Evolutionary conservation across 2,888 invertebrate genomes (phyloP).

Genomic region (Mesodorylaimus sp.): DNA sequence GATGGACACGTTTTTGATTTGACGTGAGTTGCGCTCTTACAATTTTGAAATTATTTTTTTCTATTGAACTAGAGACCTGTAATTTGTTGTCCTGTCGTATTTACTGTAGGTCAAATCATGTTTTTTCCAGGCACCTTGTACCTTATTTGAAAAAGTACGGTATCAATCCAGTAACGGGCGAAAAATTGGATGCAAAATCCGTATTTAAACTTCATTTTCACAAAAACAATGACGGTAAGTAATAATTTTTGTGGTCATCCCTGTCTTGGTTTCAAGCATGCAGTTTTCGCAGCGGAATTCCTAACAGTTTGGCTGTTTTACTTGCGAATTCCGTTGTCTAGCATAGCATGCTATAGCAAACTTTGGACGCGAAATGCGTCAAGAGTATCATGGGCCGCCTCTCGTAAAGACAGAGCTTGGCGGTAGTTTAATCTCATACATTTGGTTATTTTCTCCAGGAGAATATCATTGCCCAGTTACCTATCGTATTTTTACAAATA

Average conservation of each 20-base stretch:
- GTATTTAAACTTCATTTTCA: constrained; percentile 67
- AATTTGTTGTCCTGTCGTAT: constrained; percentile 4
- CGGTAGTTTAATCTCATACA: too few relatives aligned
- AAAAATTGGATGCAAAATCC: constrained; percentile 59
- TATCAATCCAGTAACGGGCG: constrained; percentile 79
- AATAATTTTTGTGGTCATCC: too few relatives aligned
- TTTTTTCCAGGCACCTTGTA: constrained; percentile 45
- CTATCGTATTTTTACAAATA: constrained; percentile 56
- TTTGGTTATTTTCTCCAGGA: too few relatives aligned
- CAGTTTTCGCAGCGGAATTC: too few relatives aligned
- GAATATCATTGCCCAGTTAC: constrained; percentile 29
- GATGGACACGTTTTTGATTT: constrained; percentile 85
- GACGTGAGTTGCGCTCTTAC: constrained; percentile 34
- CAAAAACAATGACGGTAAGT: constrained; percentile 51
- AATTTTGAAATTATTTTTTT: constrained; percentile 1
- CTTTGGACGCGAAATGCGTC: constrained; percentile 3
- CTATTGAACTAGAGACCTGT: constrained; percentile 13
- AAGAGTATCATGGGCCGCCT: too few relatives aligned
- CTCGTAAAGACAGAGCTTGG: too few relatives aligned
- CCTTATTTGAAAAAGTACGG: constrained; percentile 75
- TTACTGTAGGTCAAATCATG: neutral
- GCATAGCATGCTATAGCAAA: neutral
- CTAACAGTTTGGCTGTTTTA: too few relatives aligned
- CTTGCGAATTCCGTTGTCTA: neutral
- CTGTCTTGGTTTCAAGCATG: neutral